Conservation (phyloP, 2,797 vertebrate genomes). For the Lutjanus argentimaculatus region DNA sequence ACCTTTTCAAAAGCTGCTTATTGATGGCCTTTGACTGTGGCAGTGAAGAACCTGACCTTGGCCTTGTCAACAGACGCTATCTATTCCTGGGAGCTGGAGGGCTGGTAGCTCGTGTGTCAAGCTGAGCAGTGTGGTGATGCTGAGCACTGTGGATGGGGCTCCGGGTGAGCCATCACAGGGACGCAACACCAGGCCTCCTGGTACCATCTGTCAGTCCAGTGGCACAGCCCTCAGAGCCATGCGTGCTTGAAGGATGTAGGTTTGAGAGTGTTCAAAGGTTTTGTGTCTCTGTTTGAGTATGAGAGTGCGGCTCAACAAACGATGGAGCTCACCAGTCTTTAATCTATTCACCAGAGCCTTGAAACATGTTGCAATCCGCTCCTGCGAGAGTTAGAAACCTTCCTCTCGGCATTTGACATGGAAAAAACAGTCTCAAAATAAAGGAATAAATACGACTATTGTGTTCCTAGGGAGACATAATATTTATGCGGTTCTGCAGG, state of each 20-base stretch:
- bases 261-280: slow-evolving; percentile 55
- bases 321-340: slow-evolving; percentile 62
- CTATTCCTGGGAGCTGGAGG: slow-evolving; percentile 66
- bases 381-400: slow-evolving; percentile 72
- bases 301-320: slow-evolving; percentile 56
- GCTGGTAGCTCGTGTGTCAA: slow-evolving; percentile 68
- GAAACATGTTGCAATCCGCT: slow-evolving; percentile 81
- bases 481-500: slow-evolving; percentile 81
- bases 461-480: slow-evolving; percentile 88
- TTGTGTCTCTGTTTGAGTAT: slow-evolving; percentile 40
- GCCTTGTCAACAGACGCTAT: slow-evolving; percentile 63
- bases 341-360: slow-evolving; percentile 80
- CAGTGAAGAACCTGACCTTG: slow-evolving; percentile 66
- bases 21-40: slow-evolving; percentile 52
- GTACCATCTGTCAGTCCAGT: slow-evolving; percentile 81
- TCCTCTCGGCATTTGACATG: slow-evolving; percentile 68
- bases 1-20: slow-evolving; percentile 15
- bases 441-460: slow-evolving; percentile 82
- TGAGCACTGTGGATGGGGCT: slow-evolving; percentile 81
- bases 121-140: slow-evolving; percentile 76
- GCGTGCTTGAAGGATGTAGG: slow-evolving; percentile 56
- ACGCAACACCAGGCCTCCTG: slow-evolving; percentile 74
- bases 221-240: slow-evolving; percentile 63
- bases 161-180: slow-evolving; percentile 69
- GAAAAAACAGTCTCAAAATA: slow-evolving; percentile 77